Conservation (phyloP, 2,888 invertebrate genomes). For the Schizaphis graminum region DNA sequence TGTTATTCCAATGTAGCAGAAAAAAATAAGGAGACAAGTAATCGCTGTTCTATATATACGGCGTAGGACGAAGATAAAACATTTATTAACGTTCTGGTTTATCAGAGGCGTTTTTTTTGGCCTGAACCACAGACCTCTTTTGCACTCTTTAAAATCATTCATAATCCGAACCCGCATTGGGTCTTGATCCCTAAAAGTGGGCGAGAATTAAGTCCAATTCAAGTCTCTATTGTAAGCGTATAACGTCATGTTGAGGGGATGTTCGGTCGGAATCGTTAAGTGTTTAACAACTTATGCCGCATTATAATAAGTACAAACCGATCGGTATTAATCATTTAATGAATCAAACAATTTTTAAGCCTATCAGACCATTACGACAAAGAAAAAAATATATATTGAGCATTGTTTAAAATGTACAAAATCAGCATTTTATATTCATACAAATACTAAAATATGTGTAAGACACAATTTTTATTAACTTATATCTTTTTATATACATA, state of each 20-base stretch:
- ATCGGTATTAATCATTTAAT: neutral
- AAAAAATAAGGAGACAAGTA: constrained; percentile 37
- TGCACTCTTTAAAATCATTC: constrained; percentile 32
- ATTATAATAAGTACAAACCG: neutral
- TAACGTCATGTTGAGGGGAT: neutral
- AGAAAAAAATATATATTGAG: neutral
- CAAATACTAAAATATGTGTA: neutral
- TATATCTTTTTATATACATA: neutral
- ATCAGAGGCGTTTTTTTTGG: constrained; percentile 55
- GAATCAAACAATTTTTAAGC: neutral
- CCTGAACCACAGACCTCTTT: constrained; percentile 25
- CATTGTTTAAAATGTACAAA: neutral
- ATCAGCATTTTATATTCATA: neutral
- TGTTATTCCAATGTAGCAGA: constrained; percentile 29
- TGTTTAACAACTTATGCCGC: neutral
- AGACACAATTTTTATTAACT: neutral
- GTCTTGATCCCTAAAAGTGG: constrained; percentile 53
- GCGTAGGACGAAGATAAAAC: constrained; percentile 58
- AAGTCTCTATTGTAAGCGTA: constrained; percentile 18
- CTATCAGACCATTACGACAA: neutral
- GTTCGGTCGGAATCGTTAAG: neutral
- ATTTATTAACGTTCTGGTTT: constrained; percentile 39
- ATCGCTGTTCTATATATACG: constrained; percentile 4
- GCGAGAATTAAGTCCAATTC: constrained; percentile 30
- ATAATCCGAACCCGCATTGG: constrained; percentile 40